Base-by-base conservation (phyloP, 2,888 invertebrate species). In the Tanytarsus gracilentus region DNA sequence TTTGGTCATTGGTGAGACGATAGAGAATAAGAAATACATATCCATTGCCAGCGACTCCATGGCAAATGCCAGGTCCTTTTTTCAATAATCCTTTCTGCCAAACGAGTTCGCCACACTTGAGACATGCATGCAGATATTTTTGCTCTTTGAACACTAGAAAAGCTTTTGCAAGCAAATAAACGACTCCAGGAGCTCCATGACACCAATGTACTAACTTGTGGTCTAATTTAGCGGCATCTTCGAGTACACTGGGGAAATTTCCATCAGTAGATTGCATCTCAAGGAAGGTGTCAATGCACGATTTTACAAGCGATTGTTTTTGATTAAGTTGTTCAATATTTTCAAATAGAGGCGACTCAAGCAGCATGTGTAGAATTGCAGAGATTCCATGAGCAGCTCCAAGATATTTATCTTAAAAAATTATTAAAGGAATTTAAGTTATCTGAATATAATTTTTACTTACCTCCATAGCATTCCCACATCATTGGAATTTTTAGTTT, bases 41-140 rank as follows among this genome's bases (percentile, higher is more conserved):
- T 11, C 84, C 90, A 71, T 83, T 89, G 29, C 91, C 91, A 18
- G 86, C 85, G 0, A 91, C 78, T 1, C 94, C 94, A 68, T 95
- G 93, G 69, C 93, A 94, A 62, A 94, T 83, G 0, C 92, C 90
- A 7, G 92, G 91, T 0, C 94, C 93, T 72, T 94, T 94, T 64
- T 79, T 81, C 30, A 94, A 75, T 27, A 94, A 75, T 0, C 94
- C 94, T 68, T 84, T 85, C 18, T 78, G 72, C 94, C 94, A 94
- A 2, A 90, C 82, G 16, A 89, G 71, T 59, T 93, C 87, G 0
- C 82, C 86, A 64, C 85, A 83, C 62, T 76, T 78, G 1, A 81
- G 67, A 65, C 87, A 83, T 1, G 87, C 80, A 18, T 81, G 69
- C 26, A 87, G 72, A 69, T 86, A 93, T 68, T 81, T 84, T 1